These are phyloP conservation scores for Vanessa atalanta DNA, from an alignment of 1,140 invertebrate genomes.

Conservation along the genomic window DNA sequence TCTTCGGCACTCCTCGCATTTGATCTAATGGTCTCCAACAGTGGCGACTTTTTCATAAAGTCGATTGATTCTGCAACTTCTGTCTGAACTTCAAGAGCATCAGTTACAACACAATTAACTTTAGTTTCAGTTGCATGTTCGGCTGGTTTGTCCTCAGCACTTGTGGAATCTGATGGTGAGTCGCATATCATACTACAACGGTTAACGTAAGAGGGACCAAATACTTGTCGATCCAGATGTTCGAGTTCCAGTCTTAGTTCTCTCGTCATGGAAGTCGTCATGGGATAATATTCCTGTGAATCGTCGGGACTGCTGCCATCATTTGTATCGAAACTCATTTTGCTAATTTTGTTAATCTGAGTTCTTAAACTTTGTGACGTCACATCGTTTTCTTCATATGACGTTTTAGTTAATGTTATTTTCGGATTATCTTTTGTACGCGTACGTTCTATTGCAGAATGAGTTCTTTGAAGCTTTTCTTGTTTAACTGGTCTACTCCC, in stretches of 20 bases:
- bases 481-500: conserved; percentile 81
- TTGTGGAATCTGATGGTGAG: conserved; percentile 71
- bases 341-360: conserved; percentile 45
- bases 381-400: conserved; percentile 64
- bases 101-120: conserved; percentile 36
- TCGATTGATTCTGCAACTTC: conserved; percentile 52
- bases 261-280: conserved; percentile 91
- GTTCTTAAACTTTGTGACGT: conserved; percentile 54
- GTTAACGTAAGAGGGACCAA: conserved; percentile 80
- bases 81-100: conserved; percentile 49
- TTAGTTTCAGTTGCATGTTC: conserved; percentile 61
- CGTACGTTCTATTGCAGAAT: conserved; percentile 57
- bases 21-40: conserved; percentile 64
- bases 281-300: conserved; percentile 90
- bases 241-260: conserved; percentile 90
- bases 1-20: conserved; percentile 81
- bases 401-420: conserved; percentile 66
- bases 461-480: conserved; percentile 63
- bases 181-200: conserved; percentile 66
- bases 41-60: conserved; percentile 61
- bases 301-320: conserved; percentile 88
- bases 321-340: conserved; percentile 65
- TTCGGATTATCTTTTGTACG: conserved; percentile 59
- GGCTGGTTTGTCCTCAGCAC: conserved; percentile 70
- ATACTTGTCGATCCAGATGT: conserved; percentile 89